phyloP scores from a whole-genome alignment of 2,888 invertebrate species.

The Caenorhabditis zanzibari region DNA sequence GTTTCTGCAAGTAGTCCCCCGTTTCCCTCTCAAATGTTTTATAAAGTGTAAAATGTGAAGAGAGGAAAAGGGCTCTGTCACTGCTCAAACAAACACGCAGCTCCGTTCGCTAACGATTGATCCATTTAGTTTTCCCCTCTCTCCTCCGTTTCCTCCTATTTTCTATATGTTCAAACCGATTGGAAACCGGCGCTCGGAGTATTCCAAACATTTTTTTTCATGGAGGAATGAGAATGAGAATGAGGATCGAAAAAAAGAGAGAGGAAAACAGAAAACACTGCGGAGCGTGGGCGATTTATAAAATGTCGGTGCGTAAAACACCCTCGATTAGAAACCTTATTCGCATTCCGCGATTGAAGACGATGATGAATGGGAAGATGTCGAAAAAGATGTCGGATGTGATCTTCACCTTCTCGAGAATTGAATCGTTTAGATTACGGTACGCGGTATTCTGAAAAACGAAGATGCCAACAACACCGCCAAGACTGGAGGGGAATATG shows the following conservation, averaged over 20 bases:
- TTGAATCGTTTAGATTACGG: conserved; percentile 58
- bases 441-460: conserved; percentile 57
- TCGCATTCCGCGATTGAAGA: conserved; percentile 89
- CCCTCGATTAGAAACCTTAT: conserved; percentile 65
- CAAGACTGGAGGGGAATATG: not conserved
- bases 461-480: not conserved
- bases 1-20: conserved; percentile 88
- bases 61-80: conserved; percentile 14
- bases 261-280: conserved; percentile 30
- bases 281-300: conserved; percentile 39
- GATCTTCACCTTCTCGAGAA: conserved; percentile 74
- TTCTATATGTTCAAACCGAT: conserved; percentile 39
- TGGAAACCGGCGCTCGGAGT: conserved; percentile 43
- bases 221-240: conserved; percentile 12
- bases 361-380: conserved; percentile 98
- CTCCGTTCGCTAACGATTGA: conserved; percentile 78
- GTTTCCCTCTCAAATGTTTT: conserved; percentile 44
- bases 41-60: conserved; percentile 42
- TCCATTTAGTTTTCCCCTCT: conserved; percentile 82
- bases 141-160: not conserved
- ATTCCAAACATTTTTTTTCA: conserved; percentile 57
- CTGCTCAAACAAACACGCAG: conserved; percentile 54
- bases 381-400: conserved; percentile 91
- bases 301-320: conserved; percentile 26
- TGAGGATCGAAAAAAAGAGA: conserved; percentile 13